Evolutionary conservation across 2,888 invertebrate species (phyloP).

Genomic region (Drosophila kanekoi): DNA sequence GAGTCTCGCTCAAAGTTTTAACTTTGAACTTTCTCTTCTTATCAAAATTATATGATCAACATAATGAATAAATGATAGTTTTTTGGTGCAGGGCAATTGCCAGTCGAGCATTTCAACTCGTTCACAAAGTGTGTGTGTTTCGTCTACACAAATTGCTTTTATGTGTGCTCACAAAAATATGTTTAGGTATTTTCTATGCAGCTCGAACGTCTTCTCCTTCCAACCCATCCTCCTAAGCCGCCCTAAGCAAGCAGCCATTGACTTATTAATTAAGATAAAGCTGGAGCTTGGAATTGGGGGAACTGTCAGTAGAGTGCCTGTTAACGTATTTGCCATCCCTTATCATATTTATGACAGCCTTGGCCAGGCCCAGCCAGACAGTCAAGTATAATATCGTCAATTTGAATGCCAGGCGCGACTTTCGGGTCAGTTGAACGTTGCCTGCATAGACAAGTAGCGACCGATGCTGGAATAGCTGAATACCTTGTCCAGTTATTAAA

Average conservation of each 20-base stretch:
- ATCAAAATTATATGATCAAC: background rate
- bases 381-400: constrained; percentile 58
- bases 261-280: constrained; percentile 75
- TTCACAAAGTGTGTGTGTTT: constrained; percentile 14
- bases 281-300: constrained; percentile 14
- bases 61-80: background rate
- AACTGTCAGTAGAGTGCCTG: constrained; percentile 14
- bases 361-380: constrained; percentile 34
- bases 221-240: constrained; percentile 36
- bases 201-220: background rate
- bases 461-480: background rate
- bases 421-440: constrained; percentile 44
- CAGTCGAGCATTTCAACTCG: constrained; percentile 15
- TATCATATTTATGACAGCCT: constrained; percentile 75
- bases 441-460: constrained; percentile 66
- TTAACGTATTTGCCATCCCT: constrained; percentile 51
- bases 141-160: constrained; percentile 27
- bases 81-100: background rate
- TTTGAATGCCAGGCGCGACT: constrained; percentile 71
- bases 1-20: too few species aligned
- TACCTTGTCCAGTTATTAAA: constrained; percentile 51
- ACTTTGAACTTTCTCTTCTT: too few species aligned
- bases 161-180: constrained; percentile 14
- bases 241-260: constrained; percentile 61
- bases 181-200: constrained; percentile 29